Evolutionary conservation across 2,113 vertebrate genomes (phyloP).

Genomic region (Oncorhynchus mykiss): DNA sequence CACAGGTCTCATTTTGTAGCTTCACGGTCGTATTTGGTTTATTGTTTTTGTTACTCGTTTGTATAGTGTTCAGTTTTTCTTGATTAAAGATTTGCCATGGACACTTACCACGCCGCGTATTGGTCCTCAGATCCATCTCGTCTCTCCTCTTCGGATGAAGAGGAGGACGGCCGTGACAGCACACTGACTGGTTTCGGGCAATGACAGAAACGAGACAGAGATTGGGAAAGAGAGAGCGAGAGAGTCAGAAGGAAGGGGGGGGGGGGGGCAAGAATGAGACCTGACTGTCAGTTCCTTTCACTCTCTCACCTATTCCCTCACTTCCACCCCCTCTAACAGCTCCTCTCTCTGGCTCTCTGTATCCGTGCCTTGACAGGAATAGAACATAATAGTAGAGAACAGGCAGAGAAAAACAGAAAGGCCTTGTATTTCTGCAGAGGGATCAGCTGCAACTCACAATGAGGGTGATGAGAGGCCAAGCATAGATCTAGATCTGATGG

Average conservation of each 20-base stretch:
- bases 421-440: not conserved
- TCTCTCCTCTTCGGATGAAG: too few relatives aligned
- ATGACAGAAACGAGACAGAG: slow-evolving; percentile 17
- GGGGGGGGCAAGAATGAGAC: slow-evolving; percentile 49
- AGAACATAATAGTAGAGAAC: not conserved
- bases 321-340: not conserved
- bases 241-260: not conserved
- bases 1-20: too few relatives aligned
- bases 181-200: slow-evolving; percentile 35
- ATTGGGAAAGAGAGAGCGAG: too few relatives aligned
- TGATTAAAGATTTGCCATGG: too few relatives aligned
- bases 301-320: slow-evolving; percentile 26
- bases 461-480: not conserved
- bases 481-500: too few relatives aligned
- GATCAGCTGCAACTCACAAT: not conserved
- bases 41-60: too few relatives aligned
- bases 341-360: slow-evolving; percentile 52
- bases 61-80: too few relatives aligned
- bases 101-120: too few relatives aligned
- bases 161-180: too few relatives aligned
- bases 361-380: not conserved
- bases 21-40: too few relatives aligned
- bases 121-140: too few relatives aligned
- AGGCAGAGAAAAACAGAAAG: not conserved
- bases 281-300: slow-evolving; percentile 57